Base-by-base conservation (phyloP, 2,113 vertebrate species). In the Oceanodroma tethys region DNA sequence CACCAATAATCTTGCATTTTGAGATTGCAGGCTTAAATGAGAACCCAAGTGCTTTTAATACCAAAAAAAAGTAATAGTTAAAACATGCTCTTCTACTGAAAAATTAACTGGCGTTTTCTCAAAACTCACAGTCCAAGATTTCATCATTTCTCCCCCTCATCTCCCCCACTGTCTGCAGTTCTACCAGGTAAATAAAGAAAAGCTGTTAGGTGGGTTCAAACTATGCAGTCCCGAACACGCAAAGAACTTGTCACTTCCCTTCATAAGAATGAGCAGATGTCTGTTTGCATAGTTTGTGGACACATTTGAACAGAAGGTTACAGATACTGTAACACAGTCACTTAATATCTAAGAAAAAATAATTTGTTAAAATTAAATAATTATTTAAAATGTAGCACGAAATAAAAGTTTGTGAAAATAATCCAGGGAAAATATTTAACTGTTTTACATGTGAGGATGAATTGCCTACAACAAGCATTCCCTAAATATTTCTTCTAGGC, bases 201-300 rank as follows among this genome's bases (percentile, higher is more conserved):
- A 62, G n/a, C 8, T 48, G 17, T 6, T 9, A 8, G 45, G 19
- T 18, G 9, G 11, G 7, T 26, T 84, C 32, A 11, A 43, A 2
- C 4, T 50, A 8, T 7, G 10, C 34, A 27, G 52, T 27, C 55
- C 80, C 50, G 42, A 58, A 36, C 65, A 34, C 32, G 4, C 4
- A 3, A 42, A 2, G 23, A 36, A 15, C 26, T 58, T 38, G 10
- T 45, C 38, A 5, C 8, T 90, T 56, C 73, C 48, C 68, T 68
- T 22, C 0, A 0, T 42, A 36, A 3, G 70, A 60, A 30, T 1
- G 1, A 38, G 53, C 63, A 66, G 71, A 1, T 40, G n/a, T 40
- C 76, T 73, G 48, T 48, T 20, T 47, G 65, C 32, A 6, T 26
- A 8, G 43, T 23, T 20, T 4, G 25, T 10, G 22, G 27, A 10